Conservation (phyloP, 2,888 invertebrate species). For the Agelastica alni region DNA sequence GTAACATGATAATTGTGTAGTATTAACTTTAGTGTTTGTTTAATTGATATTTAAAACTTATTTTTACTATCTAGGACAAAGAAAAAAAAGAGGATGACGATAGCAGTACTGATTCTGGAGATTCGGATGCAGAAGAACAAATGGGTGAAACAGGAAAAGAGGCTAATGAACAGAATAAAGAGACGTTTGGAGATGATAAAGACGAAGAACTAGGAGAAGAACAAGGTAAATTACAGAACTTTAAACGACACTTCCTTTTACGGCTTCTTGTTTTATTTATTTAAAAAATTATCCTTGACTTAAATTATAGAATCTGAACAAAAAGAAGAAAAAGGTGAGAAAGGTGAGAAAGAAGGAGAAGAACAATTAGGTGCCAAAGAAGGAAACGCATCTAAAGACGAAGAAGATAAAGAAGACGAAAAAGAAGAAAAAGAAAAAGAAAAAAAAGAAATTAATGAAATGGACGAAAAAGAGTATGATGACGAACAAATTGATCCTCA, state of each 20-base stretch:
- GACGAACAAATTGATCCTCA: constrained; percentile 84
- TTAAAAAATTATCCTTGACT: background rate
- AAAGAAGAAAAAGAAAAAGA: constrained; percentile 60
- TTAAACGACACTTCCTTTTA: too few relatives aligned
- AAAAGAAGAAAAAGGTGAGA: constrained; percentile 58
- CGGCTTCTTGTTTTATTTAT: too few relatives aligned
- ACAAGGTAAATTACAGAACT: too few relatives aligned
- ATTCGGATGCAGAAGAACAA: constrained; percentile 89
- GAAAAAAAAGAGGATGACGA: constrained; percentile 60
- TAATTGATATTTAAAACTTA: too few relatives aligned
- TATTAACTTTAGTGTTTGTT: too few relatives aligned
- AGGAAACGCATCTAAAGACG: constrained; percentile 57
- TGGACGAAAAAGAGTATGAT: constrained; percentile 78
- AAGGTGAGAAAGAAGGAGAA: constrained; percentile 66
- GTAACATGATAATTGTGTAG: too few relatives aligned
- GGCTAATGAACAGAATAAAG: constrained; percentile 79
- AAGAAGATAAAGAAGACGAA: constrained; percentile 57
- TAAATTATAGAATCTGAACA: too few relatives aligned
- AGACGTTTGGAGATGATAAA: constrained; percentile 85
- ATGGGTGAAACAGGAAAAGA: constrained; percentile 93
- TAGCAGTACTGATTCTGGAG: constrained; percentile 65
- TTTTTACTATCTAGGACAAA: constrained; percentile 34
- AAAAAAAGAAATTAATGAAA: constrained; percentile 75
- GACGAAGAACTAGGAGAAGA: constrained; percentile 70
- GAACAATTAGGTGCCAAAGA: constrained; percentile 80